Evolutionary conservation across 2,888 invertebrate genomes (phyloP).

Genomic region (Ornithoptera alexandrae): DNA sequence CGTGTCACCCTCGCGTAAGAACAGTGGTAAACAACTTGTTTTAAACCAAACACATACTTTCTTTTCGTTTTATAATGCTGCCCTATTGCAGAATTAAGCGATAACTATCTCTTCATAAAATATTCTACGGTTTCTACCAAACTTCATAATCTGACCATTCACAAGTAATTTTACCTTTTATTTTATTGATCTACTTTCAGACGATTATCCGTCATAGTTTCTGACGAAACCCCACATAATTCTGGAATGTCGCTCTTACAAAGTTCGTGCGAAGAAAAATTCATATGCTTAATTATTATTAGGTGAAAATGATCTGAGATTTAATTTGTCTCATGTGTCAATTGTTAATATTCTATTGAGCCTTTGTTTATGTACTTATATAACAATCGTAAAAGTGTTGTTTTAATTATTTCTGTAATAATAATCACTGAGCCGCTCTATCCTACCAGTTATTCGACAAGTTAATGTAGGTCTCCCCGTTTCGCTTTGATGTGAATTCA

Average conservation of each 20-base stretch:
- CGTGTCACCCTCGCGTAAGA: slow-evolving; percentile 48
- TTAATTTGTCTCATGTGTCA: neutral
- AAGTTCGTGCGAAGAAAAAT: too few species aligned
- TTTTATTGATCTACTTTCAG: neutral
- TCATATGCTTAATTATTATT: neutral
- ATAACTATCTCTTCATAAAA: slow-evolving; percentile 12
- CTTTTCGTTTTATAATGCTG: slow-evolving; percentile 37
- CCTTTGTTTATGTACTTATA: neutral
- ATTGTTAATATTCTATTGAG: neutral
- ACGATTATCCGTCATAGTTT: neutral
- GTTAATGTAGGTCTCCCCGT: slow-evolving; percentile 58
- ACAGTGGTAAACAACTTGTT: slow-evolving; percentile 65
- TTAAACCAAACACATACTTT: slow-evolving; percentile 36
- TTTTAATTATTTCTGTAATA: slow-evolving; percentile 38
- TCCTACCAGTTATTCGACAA: slow-evolving; percentile 45
- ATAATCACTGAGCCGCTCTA: slow-evolving; percentile 29
- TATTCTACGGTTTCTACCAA: neutral
- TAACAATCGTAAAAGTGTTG: slow-evolving; percentile 5
- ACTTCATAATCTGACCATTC: neutral
- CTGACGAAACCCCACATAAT: neutral
- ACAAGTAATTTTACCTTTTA: neutral
- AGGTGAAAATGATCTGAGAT: neutral
- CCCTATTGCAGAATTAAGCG: slow-evolving; percentile 34
- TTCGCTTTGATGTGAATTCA: slow-evolving; percentile 68
- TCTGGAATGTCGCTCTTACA: too few species aligned